These are phyloP conservation scores for Haemorhous mexicanus DNA, from an alignment of 2,113 vertebrate species.

Conservation along the genomic window DNA sequence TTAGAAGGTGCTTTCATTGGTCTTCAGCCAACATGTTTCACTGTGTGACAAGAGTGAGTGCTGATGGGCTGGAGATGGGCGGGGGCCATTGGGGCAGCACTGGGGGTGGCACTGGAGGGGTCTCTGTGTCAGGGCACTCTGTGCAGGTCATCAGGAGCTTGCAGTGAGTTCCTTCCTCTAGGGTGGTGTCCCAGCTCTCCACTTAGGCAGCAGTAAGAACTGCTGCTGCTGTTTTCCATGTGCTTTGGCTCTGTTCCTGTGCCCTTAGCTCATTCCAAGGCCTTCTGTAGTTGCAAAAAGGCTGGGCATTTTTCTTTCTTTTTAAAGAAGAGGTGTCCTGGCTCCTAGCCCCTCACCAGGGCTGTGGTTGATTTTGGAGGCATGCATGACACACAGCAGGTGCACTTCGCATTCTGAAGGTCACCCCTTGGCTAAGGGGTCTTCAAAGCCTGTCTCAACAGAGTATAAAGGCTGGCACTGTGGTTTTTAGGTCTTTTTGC, in stretches of 20 bases:
- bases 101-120: background rate
- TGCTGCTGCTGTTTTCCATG: slow-evolving; percentile 40
- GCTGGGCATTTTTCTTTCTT: slow-evolving; percentile 26
- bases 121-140: background rate
- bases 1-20: slow-evolving; percentile 55
- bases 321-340: slow-evolving; percentile 32
- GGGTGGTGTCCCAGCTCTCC: background rate
- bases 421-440: background rate
- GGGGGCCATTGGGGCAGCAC: background rate
- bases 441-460: background rate
- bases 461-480: background rate
- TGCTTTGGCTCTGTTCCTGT: slow-evolving; percentile 56
- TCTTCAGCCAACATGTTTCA: background rate
- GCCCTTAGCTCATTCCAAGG: slow-evolving; percentile 33
- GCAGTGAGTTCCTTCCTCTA: background rate
- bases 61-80: background rate
- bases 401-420: background rate
- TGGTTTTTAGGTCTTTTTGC: background rate
- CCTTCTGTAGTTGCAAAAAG: slow-evolving; percentile 28
- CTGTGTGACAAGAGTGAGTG: rapidly evolving
- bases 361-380: background rate
- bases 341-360: background rate
- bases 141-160: background rate
- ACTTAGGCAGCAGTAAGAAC: background rate
- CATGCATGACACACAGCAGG: background rate